phyloP scores from a whole-genome alignment of 2,797 vertebrate species.

The Myoxocephalus aenaeus region DNA sequence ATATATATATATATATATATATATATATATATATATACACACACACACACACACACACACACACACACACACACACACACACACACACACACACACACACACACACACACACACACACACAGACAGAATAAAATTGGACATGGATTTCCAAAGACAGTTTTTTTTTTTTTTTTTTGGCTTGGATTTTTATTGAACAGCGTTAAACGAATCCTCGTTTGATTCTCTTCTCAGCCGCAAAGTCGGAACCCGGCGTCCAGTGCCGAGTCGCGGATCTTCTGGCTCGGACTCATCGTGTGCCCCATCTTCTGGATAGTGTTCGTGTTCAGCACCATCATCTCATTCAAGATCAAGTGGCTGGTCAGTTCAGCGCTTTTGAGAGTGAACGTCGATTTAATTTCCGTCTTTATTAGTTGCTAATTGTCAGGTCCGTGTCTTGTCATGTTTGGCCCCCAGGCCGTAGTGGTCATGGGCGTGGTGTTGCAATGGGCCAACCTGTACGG shows the following conservation, averaged over 20 bases:
- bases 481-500: conserved; percentile 94
- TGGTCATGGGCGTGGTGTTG: conserved; percentile 91
- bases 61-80: no score
- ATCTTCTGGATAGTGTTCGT: conserved; percentile 93
- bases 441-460: conserved; percentile 86
- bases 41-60: no score
- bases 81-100: no score
- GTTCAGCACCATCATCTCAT: conserved; percentile 91
- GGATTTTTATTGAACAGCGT: background rate
- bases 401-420: background rate
- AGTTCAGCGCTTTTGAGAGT: conserved; percentile 67
- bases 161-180: background rate
- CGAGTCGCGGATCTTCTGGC: conserved; percentile 93
- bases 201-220: conserved; percentile 2
- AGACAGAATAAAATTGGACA: background rate
- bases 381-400: background rate
- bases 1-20: no score
- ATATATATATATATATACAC: no score
- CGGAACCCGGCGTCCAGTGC: conserved; percentile 78
- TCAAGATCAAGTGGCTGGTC: conserved; percentile 96
- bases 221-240: conserved; percentile 71
- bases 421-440: background rate
- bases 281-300: conserved; percentile 91
- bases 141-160: background rate
- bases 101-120: no score